Percentiles rank a stretch among this genome's conserved stretches.
phyloP scores from a whole-genome alignment of 2,113 vertebrate genomes.

The Castor canadensis region DNA sequence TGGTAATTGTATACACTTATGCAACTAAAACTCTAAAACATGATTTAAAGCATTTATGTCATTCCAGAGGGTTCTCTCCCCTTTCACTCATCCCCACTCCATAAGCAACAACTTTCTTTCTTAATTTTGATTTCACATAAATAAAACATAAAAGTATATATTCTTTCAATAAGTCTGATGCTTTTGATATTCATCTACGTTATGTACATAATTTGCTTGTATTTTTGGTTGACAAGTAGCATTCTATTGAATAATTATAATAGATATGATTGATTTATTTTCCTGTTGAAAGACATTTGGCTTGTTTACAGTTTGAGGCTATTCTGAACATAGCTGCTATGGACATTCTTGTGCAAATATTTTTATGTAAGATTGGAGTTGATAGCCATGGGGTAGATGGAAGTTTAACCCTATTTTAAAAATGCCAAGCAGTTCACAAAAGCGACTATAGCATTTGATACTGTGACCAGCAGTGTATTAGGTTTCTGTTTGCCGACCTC shows the following conservation, averaged over 20 bases:
- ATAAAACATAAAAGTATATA: too few relatives aligned
- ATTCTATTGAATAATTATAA: not conserved
- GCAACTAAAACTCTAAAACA: not conserved
- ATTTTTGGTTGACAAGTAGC: slow-evolving; percentile 1
- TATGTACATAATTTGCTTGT: not conserved
- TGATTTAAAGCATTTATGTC: slow-evolving; percentile 3
- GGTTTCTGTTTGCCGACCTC: slow-evolving; percentile 37
- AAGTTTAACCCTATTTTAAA: slow-evolving; percentile 36
- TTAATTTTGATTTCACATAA: too few relatives aligned
- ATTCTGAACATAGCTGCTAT: not conserved
- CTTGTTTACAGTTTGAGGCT: slow-evolving; percentile 13
- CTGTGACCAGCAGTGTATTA: not conserved
- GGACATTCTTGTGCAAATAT: slow-evolving; percentile 35
- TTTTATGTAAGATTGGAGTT: slow-evolving; percentile 46
- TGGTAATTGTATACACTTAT: not conserved
- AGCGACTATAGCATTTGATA: slow-evolving; percentile 35
- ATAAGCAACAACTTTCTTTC: not conserved
- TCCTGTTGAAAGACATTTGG: slow-evolving; percentile 22
- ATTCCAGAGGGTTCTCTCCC: not conserved
- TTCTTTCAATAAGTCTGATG: not conserved
- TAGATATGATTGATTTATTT: slow-evolving; percentile 5
- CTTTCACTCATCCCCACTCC: not conserved
- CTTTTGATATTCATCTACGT: not conserved
- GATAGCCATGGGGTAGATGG: not conserved
- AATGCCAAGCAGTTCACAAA: slow-evolving; percentile 48